Evolutionary conservation across 2,888 invertebrate species (phyloP).

Genomic region (Dryadula phaetusa): DNA sequence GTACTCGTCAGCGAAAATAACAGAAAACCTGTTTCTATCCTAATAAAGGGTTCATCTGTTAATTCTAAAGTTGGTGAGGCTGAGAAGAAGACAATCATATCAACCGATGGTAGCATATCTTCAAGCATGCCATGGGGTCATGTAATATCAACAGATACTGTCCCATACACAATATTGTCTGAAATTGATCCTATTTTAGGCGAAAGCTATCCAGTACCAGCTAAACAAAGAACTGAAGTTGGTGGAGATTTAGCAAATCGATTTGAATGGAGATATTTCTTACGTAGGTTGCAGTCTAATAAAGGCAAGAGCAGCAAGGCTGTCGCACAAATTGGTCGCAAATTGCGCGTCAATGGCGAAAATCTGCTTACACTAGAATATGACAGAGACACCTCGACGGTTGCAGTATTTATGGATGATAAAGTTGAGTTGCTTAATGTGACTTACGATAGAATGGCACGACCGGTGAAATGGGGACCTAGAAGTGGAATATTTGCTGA

Average conservation of each 20-base stretch:
- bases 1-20: conserved; percentile 93
- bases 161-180: conserved; percentile 95
- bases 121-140: conserved; percentile 94
- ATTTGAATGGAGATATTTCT: conserved; percentile 98
- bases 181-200: conserved; percentile 94
- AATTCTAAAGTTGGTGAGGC: conserved; percentile 92
- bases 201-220: conserved; percentile 95
- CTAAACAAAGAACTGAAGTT: conserved; percentile 94
- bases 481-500: conserved; percentile 94
- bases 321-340: conserved; percentile 93
- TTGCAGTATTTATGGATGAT: conserved; percentile 94
- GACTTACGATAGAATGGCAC: conserved; percentile 92
- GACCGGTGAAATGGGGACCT: conserved; percentile 94
- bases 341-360: conserved; percentile 95
- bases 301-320: conserved; percentile 86
- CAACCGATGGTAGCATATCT: conserved; percentile 93
- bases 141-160: conserved; percentile 93
- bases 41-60: conserved; percentile 94
- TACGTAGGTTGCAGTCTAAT: conserved; percentile 88
- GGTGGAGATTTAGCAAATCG: conserved; percentile 95
- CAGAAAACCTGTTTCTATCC: conserved; percentile 91
- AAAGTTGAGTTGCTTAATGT: conserved; percentile 93
- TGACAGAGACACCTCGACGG: conserved; percentile 93
- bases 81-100: conserved; percentile 91
- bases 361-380: conserved; percentile 96